Evolutionary conservation across 1,140 invertebrate genomes (phyloP).

Genomic region (Drosophila chauvacae): DNA sequence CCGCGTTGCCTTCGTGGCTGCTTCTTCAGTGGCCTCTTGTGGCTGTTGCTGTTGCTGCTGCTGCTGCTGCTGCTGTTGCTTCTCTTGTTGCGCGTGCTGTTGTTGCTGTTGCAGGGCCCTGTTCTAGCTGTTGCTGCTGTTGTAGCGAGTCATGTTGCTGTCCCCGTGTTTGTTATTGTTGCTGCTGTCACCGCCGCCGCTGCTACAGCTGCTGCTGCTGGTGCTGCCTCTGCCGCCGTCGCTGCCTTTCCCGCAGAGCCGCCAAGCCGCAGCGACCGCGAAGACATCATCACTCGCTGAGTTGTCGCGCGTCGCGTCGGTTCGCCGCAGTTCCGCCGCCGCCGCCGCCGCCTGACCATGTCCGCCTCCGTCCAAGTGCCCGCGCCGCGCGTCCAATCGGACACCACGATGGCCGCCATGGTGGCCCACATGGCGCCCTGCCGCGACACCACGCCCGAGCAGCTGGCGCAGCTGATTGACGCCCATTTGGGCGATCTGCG

Average conservation of each 20-base stretch:
- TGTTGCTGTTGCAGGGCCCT: constrained; percentile 1
- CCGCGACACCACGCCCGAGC: constrained; percentile 70
- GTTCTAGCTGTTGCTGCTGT: constrained; percentile 6
- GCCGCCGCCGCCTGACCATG: constrained; percentile 9
- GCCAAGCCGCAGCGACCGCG: constrained; percentile 22
- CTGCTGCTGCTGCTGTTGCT: neutral
- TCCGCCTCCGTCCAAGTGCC: constrained; percentile 9
- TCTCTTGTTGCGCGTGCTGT: neutral
- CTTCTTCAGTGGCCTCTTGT: constrained; percentile 18
- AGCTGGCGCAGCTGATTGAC: constrained; percentile 76
- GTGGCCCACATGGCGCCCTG: constrained; percentile 70
- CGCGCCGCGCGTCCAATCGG: constrained; percentile 5
- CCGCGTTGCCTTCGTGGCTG: constrained; percentile 17
- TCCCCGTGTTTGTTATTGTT: neutral
- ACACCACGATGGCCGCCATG: constrained; percentile 63
- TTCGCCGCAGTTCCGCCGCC: constrained; percentile 36
- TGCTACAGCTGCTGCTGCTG: neutral
- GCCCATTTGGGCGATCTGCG: constrained; percentile 76
- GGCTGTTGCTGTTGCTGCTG: constrained; percentile 10
- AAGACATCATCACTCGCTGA: constrained; percentile 65
- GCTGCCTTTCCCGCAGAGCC: constrained; percentile 40
- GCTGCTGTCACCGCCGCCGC: neutral
- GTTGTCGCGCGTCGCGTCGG: constrained; percentile 60
- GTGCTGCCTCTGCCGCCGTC: constrained; percentile 26
- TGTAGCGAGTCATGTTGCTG: constrained; percentile 6